These are phyloP conservation scores for Leptarthrus brevirostris DNA, from an alignment of 2,888 invertebrate species.

Conservation along the genomic window DNA sequence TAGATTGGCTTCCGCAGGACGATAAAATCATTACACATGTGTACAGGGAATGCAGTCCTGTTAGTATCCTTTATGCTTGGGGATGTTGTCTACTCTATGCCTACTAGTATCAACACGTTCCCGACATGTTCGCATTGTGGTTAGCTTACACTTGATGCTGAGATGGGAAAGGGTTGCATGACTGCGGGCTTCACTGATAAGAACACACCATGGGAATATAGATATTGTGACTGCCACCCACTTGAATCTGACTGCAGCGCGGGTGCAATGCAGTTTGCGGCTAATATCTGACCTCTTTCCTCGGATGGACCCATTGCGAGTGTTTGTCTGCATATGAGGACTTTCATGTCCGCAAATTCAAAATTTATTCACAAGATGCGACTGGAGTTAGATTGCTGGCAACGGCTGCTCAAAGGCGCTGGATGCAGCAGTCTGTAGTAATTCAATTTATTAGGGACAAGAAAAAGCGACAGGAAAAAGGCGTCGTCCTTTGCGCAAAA, in stretches of 20 bases:
- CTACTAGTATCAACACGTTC: slow-evolving; percentile 24
- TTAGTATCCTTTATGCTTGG: not conserved
- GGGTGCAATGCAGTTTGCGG: slow-evolving; percentile 52
- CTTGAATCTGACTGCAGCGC: slow-evolving; percentile 44
- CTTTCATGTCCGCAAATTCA: slow-evolving; percentile 21
- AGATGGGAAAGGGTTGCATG: not conserved
- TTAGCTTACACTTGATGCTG: not conserved
- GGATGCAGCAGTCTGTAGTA: slow-evolving; percentile 27
- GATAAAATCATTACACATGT: slow-evolving; percentile 28
- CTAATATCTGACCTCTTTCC: slow-evolving; percentile 50
- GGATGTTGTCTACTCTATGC: slow-evolving; percentile 16
- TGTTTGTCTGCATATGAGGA: slow-evolving; percentile 7
- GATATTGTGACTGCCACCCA: slow-evolving; percentile 6
- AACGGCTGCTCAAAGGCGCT: slow-evolving; percentile 29
- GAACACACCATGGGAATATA: slow-evolving; percentile 20
- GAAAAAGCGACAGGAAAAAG: slow-evolving; percentile 20
- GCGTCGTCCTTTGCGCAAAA: slow-evolving; percentile 10
- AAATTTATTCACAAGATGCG: slow-evolving; percentile 46
- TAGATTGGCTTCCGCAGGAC: slow-evolving; percentile 40
- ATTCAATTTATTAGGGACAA: slow-evolving; percentile 36
- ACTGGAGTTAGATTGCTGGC: slow-evolving; percentile 33
- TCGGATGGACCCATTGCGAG: slow-evolving; percentile 11
- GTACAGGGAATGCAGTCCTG: not conserved
- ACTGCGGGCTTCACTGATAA: slow-evolving; percentile 15
- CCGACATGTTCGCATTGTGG: slow-evolving; percentile 26